Evolutionary conservation across 2,888 invertebrate species (phyloP), one percentile per base, ranked within the genome.

Genomic region (Galeruca laticollis): DNA sequence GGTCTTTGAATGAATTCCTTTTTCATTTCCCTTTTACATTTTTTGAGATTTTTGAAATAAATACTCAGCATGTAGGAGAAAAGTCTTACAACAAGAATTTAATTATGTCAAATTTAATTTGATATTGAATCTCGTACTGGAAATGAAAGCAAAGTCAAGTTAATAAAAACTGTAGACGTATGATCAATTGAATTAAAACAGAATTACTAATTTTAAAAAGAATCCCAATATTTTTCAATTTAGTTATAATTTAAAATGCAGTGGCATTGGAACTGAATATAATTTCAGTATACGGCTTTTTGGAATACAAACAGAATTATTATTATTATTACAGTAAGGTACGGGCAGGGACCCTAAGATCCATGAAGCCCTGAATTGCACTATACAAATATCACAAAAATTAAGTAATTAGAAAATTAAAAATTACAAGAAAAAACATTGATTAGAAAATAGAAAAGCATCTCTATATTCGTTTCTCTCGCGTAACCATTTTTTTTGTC

Each of bases 111-210:
- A n/a, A 40, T 40, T 40, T n/a, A 40, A 40, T 40, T n/a, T n/a
- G n/a, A 40, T 40, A 40, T 40, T 4, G 13, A 40, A 40, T 40
- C 40, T 40, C 40, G 4, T 40, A 13, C 40, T 40, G 40, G 40
- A 40, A 40, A 40, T 40, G 40, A 40, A 40, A 40, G 40, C 40
- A 40, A 40, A 40, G 40, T 40, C 40, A n/a, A 40, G n/a, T n/a
- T 40, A 40, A 40, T 40, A 40, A 40, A 40, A 40, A 13, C n/a
- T 40, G 40, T 13, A 40, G 40, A 40, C 40, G 40, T 40, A 40
- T 40, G 40, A n/a, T n/a, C 40, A 40, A 40, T 40, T 40, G 4
- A 40, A 11, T 40, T 13, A 11, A 37, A 40, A 40, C 40, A 40
- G 13, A 40, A 40, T 5, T 1, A n/a, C 11, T 40, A n/a, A 13